Evolutionary conservation across 2,797 vertebrate genomes (phyloP).

Genomic region (Oreortyx pictus): DNA sequence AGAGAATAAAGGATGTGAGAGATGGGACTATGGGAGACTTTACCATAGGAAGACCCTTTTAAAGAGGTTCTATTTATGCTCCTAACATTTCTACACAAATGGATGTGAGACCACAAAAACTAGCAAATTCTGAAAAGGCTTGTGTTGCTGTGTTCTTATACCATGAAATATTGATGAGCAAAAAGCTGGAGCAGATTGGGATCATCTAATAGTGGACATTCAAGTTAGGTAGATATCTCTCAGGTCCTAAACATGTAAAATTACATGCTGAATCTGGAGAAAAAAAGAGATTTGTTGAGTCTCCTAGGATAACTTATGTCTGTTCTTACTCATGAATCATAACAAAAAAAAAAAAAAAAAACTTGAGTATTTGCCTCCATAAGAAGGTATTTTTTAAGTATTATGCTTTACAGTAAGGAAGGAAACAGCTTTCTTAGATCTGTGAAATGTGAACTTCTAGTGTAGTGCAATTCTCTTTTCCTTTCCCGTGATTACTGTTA

Average conservation of each 20-base stretch:
- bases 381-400: neutral
- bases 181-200: neutral
- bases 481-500: neutral
- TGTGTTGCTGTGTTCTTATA: neutral
- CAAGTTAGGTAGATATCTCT: neutral
- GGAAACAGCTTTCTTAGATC: neutral
- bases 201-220: neutral
- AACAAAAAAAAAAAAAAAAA: neutral
- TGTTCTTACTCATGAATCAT: neutral
- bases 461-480: neutral
- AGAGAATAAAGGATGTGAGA: neutral
- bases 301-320: neutral
- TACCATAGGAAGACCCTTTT: neutral
- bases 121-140: neutral
- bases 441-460: neutral
- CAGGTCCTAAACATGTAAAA: neutral
- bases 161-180: neutral
- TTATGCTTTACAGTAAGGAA: neutral
- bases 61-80: neutral
- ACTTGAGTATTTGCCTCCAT: neutral
- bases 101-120: neutral
- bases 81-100: neutral
- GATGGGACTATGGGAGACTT: neutral
- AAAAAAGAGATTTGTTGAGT: neutral
- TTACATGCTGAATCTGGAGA: neutral